Percentiles rank a stretch among this genome's conserved stretches.
Conservation (phyloP, 2,113 vertebrate species). For the Entelurus aequoreus region DNA sequence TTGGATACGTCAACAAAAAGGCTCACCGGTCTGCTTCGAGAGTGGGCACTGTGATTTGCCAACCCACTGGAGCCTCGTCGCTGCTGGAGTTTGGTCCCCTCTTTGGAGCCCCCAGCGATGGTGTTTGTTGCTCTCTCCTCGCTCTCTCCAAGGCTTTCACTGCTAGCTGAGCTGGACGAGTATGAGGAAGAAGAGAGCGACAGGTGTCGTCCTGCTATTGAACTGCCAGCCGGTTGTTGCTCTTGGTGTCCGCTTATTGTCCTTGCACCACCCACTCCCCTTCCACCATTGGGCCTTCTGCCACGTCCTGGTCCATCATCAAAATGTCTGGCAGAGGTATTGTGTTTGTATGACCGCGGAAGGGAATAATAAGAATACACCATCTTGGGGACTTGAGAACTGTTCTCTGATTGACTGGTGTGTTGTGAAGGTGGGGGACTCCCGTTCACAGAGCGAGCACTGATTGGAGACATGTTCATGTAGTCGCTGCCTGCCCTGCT, state of each 20-base stretch:
- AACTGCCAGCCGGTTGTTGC: conserved; percentile 16
- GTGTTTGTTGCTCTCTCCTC: conserved; percentile 55
- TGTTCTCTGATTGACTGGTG: conserved; percentile 38
- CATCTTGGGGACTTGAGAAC: conserved; percentile 65
- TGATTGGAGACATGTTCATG: conserved; percentile 80
- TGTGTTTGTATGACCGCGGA: conserved; percentile 72
- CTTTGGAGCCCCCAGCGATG: conserved; percentile 45
- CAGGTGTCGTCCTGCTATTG: conserved; percentile 48
- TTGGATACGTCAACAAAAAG: conserved; percentile 74
- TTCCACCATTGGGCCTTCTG: conserved; percentile 45
- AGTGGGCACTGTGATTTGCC: conserved; percentile 51
- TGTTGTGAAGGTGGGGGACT: conserved; percentile 61
- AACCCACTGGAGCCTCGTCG: conserved; percentile 46
- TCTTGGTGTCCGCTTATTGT: conserved; percentile 39
- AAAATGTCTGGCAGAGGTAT: conserved; percentile 50
- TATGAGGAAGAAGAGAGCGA: conserved; percentile 74
- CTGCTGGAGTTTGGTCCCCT: conserved; percentile 49
- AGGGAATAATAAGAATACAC: conserved; percentile 75
- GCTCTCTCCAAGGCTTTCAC: conserved; percentile 74
- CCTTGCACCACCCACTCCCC: conserved; percentile 42
- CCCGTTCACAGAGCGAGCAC: conserved; percentile 64
- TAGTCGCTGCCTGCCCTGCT: conserved; percentile 72
- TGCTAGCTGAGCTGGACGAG: conserved; percentile 77
- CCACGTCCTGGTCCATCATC: conserved; percentile 63
- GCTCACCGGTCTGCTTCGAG: conserved; percentile 64